phyloP scores from a whole-genome alignment of 2,888 invertebrate genomes.

The Phrixothrix hirtus region DNA sequence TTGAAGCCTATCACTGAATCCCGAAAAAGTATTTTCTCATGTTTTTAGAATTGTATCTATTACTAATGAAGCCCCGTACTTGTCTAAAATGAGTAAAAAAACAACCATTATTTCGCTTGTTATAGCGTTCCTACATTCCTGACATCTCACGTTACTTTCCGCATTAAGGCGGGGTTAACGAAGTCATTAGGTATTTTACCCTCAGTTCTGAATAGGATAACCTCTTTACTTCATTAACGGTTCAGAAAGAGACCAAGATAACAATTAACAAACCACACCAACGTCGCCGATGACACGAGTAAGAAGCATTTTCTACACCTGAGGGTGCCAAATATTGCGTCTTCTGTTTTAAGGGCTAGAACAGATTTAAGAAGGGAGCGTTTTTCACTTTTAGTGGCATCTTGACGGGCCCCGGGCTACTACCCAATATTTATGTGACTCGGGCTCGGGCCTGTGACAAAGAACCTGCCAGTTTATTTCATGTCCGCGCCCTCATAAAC shows the following conservation, averaged over 20 bases:
- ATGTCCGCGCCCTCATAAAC: conserved; percentile 46
- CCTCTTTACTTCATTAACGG: conserved; percentile 32
- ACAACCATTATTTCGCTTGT: conserved; percentile 20
- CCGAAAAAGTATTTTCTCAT: background rate
- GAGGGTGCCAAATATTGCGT: conserved; percentile 30
- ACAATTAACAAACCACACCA: conserved; percentile 20
- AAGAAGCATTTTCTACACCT: conserved; percentile 24
- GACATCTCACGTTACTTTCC: conserved; percentile 18
- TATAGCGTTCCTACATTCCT: conserved; percentile 9
- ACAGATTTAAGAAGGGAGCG: conserved; percentile 33
- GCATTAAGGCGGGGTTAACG: conserved; percentile 31
- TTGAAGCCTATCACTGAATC: background rate
- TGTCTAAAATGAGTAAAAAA: conserved; percentile 13
- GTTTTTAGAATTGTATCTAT: conserved; percentile 3
- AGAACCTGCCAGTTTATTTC: conserved; percentile 45
- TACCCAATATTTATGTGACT: conserved; percentile 45
- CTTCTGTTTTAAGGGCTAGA: conserved; percentile 29
- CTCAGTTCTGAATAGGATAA: conserved; percentile 28
- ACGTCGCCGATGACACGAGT: conserved; percentile 10
- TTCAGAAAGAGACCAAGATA: conserved; percentile 18
- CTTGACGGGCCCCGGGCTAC: conserved; percentile 40
- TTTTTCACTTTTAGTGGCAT: conserved; percentile 39
- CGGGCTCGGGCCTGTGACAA: conserved; percentile 43
- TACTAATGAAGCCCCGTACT: conserved; percentile 22
- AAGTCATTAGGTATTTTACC: conserved; percentile 35